Evolutionary conservation across 2,113 vertebrate species (phyloP).

Genomic region (Trematocara nigrifrons): DNA sequence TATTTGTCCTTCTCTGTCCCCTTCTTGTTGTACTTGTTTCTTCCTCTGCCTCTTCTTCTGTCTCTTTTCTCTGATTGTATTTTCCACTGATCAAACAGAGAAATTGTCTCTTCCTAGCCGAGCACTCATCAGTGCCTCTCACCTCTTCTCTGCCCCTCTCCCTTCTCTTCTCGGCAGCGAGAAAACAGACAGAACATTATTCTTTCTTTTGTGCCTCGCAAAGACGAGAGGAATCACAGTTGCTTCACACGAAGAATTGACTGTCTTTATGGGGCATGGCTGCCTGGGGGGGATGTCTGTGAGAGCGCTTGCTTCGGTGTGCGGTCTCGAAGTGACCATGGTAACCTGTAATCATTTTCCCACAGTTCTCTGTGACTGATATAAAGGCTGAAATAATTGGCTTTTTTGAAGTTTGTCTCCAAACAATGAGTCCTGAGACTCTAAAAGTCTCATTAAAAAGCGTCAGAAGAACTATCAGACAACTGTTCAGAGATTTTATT

Average conservation of each 20-base stretch:
- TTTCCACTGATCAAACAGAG: conserved; percentile 11
- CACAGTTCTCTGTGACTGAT: conserved; percentile 37
- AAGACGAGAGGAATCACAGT: conserved; percentile 47
- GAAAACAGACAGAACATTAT: conserved; percentile 39
- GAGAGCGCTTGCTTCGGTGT: conserved; percentile 3
- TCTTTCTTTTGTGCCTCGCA: conserved; percentile 40
- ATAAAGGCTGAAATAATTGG: conserved; percentile 47
- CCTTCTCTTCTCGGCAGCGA: not conserved
- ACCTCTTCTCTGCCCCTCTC: not conserved
- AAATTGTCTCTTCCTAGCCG: not conserved
- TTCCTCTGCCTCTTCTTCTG: not conserved
- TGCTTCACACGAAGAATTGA: conserved; percentile 47
- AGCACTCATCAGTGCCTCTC: conserved; percentile 26
- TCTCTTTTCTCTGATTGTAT: conserved; percentile 1
- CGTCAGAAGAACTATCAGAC: not conserved
- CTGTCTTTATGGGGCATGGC: conserved; percentile 46
- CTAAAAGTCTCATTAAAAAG: conserved; percentile 17
- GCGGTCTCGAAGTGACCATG: conserved; percentile 43
- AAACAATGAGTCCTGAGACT: conserved; percentile 7
- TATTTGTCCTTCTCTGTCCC: not conserved
- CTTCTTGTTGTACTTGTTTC: not conserved
- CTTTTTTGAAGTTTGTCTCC: conserved; percentile 32
- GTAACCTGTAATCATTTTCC: conserved; percentile 60
- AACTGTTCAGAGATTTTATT: not conserved
- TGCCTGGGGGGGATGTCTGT: conserved; percentile 26